These are phyloP conservation scores for Channa argus DNA, from an alignment of 2,113 vertebrate species.

Conservation along the genomic window DNA sequence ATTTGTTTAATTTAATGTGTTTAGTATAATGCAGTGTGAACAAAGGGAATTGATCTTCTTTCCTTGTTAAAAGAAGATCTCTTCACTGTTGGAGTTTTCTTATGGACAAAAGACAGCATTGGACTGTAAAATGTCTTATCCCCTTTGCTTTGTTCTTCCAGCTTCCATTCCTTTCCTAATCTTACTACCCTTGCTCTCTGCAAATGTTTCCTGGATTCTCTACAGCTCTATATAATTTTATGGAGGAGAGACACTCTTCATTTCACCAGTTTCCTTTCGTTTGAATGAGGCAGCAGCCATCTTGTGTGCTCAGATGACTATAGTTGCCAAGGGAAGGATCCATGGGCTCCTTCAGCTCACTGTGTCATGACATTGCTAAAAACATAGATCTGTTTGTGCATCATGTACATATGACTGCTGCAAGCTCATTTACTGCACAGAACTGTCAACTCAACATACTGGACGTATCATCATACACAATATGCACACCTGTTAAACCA, in stretches of 20 bases:
- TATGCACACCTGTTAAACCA: constrained; percentile 17
- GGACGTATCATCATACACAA: background rate
- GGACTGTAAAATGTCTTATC: constrained; percentile 17
- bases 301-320: constrained; percentile 15
- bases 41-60: background rate
- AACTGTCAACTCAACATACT: constrained; percentile 4
- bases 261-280: constrained; percentile 36
- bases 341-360: constrained; percentile 11
- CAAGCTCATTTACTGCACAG: constrained; percentile 1
- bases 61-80: background rate
- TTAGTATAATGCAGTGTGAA: too few species aligned
- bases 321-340: constrained; percentile 11
- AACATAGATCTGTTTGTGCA: constrained; percentile 25
- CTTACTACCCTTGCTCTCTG: constrained; percentile 7
- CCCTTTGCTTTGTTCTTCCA: constrained; percentile 30
- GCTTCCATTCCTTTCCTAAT: constrained; percentile 28
- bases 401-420: background rate
- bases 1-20: too few species aligned
- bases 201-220: constrained; percentile 23
- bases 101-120: constrained; percentile 1
- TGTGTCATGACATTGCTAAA: background rate
- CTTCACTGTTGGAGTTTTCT: background rate
- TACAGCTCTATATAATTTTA: constrained; percentile 18
- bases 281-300: constrained; percentile 48
- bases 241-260: constrained; percentile 26